Conservation (phyloP, 2,113 vertebrate species). For the Catagonus wagneri region DNA sequence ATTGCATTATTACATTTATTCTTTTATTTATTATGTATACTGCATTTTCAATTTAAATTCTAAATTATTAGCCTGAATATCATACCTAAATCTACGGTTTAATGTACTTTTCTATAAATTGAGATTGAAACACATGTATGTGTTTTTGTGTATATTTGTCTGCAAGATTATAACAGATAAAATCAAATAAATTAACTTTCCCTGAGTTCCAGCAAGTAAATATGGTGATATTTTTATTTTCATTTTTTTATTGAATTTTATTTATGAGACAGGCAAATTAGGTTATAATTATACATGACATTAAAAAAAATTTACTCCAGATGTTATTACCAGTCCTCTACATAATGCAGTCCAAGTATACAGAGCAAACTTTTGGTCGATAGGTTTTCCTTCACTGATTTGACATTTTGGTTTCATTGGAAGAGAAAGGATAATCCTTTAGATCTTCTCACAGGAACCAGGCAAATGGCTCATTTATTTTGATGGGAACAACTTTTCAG, state of each 20-base stretch:
- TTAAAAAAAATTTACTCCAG: background rate
- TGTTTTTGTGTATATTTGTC: background rate
- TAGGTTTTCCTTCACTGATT: background rate
- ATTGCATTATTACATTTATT: background rate
- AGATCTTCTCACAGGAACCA: background rate
- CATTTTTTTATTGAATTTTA: background rate
- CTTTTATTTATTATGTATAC: background rate
- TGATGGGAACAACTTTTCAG: constrained; percentile 13
- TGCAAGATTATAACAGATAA: background rate
- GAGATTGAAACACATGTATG: background rate
- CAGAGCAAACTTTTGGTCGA: background rate
- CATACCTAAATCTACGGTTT: background rate
- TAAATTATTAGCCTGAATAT: background rate
- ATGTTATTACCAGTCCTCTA: background rate
- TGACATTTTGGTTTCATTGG: background rate
- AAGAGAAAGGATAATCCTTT: constrained; percentile 43
- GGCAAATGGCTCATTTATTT: constrained; percentile 36
- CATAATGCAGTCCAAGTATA: background rate
- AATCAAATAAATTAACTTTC: background rate
- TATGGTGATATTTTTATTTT: background rate
- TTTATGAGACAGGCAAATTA: background rate
- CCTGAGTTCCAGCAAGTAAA: background rate
- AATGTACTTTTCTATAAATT: background rate
- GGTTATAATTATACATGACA: background rate
- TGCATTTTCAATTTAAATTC: background rate